phyloP scores from a whole-genome alignment of 1,140 invertebrate genomes.

The Nephila pilipes region DNA sequence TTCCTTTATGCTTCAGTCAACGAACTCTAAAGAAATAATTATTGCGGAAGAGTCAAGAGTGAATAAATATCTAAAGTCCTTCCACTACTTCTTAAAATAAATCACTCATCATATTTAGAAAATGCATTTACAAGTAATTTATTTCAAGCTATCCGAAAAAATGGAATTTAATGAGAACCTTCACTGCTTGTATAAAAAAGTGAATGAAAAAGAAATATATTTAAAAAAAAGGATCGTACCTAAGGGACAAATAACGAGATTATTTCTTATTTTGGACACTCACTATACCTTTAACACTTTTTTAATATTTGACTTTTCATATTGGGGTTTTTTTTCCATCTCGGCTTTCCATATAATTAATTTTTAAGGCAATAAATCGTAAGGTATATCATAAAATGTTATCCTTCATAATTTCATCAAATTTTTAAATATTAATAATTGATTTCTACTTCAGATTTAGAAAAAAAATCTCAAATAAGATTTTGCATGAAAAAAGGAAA shows the following conservation, averaged over 20 bases:
- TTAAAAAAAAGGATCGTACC: not conserved
- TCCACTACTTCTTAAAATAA: not conserved
- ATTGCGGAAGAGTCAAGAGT: no score
- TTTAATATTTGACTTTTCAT: not conserved
- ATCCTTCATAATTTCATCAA: not conserved
- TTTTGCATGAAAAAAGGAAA: not conserved
- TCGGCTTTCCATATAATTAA: not conserved
- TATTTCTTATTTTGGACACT: not conserved
- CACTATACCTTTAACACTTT: not conserved
- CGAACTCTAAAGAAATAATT: not conserved
- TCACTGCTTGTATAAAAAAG: not conserved
- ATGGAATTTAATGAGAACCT: not conserved
- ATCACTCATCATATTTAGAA: slow-evolving; percentile 16
- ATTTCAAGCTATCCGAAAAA: not conserved
- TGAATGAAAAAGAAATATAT: not conserved
- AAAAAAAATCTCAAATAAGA: not conserved
- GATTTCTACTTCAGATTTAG: not conserved
- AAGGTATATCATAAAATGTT: not conserved
- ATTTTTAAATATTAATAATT: slow-evolving; percentile 11
- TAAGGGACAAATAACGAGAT: not conserved
- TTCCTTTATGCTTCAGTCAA: not conserved
- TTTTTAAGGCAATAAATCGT: not conserved
- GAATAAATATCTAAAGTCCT: not conserved
- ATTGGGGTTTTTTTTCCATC: not conserved
- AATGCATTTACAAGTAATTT: not conserved